Conservation (phyloP, 2,797 vertebrate genomes). For the Hylomyscus alleni region DNA sequence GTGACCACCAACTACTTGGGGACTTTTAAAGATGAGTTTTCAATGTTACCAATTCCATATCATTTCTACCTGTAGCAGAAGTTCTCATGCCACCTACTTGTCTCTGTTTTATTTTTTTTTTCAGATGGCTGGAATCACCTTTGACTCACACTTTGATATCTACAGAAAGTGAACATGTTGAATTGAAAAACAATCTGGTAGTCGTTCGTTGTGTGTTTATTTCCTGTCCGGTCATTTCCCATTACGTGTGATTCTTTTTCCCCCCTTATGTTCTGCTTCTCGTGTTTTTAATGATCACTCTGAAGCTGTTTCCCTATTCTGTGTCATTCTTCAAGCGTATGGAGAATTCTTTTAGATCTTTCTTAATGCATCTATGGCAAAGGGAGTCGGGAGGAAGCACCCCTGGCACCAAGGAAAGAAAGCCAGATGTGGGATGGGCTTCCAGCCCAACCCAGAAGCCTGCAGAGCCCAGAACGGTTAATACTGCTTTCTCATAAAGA, state of each 20-base stretch:
- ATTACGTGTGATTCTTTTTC: not conserved
- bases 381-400: not conserved
- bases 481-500: conserved; percentile 64
- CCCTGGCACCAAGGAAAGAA: fast-evolving
- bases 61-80: not conserved
- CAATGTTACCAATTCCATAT: not conserved
- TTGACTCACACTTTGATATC: conserved; percentile 60
- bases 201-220: not conserved
- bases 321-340: conserved; percentile 36
- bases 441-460: conserved; percentile 49
- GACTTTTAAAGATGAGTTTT: not conserved
- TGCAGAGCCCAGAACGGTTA: conserved; percentile 60
- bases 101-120: conserved; percentile 56
- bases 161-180: not conserved
- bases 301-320: conserved; percentile 5
- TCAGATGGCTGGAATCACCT: conserved; percentile 63
- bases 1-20: not conserved
- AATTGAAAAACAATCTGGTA: conserved; percentile 32
- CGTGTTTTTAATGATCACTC: conserved; percentile 67
- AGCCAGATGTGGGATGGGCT: not conserved
- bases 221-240: conserved; percentile 15
- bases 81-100: not conserved
- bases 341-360: conserved; percentile 21
- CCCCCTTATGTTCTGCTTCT: not conserved
- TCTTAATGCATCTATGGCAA: conserved; percentile 28